Evolutionary conservation across 1,140 invertebrate species (phyloP), one percentile per base, ranked within the genome.

Genomic region (Drosophila ambigua): DNA sequence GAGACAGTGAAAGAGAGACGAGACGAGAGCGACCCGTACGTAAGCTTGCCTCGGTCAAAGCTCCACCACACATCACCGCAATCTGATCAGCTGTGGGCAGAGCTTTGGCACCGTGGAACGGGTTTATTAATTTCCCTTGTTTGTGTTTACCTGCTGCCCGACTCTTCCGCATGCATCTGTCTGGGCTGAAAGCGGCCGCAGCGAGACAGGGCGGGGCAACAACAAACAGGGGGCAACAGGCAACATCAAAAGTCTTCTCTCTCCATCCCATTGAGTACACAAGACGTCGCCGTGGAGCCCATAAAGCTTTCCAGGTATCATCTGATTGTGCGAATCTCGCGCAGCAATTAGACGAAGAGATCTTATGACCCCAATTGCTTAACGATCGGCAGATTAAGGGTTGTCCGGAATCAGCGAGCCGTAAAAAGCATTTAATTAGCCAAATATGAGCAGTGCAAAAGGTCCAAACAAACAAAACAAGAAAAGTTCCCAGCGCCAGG

Each of bases 361-460:
- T 75, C 48, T 74, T 74, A 75, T 35, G 71, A 52, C 52, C 71
- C 23, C n/a, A 49, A 58, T 55, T 20, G 50, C 26, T 71, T 58
- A 50, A 73, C 24, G 61, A 66, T 75, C 44, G 53, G 66, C 49
- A 20, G 35, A 44, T 58, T 64, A 54, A 53, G 24, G 57, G 41
- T 11, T 20, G 43, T 16, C 23, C 26, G 48, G 26, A 60, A 45
- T 48, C 44, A 60, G 50, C 46, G 46, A 48, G 46, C 69, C 71
- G 51, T 82, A 73, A 63, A 62, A 60, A 52, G 55, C 41, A 54
- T 63, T 57, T 61, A 46, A 62, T 64, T 64, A 48, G 64, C 20
- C 71, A 74, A 73, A 73, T 68, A 79, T 63, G 63, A 41, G 64
- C 58, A 68, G 63, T 81, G 44, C 26, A 52, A 58, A 66, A 60